A percentile compares a stretch with the other conserved stretches of the same genome.
phyloP scores from a whole-genome alignment of 2,797 vertebrate species.

The Salmo trutta region DNA sequence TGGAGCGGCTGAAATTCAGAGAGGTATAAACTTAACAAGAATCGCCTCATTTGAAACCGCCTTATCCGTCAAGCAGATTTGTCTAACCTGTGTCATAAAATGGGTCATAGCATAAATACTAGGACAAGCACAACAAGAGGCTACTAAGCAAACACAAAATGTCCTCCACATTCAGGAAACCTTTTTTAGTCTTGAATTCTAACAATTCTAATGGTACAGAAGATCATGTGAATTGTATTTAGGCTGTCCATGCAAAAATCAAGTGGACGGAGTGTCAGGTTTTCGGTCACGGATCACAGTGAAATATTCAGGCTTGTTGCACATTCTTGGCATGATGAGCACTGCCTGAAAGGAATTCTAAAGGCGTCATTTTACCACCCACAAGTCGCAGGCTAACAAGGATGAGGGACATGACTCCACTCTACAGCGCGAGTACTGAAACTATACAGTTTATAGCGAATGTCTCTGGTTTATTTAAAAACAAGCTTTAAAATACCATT shows the following conservation, averaged over 20 bases:
- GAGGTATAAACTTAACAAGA: neutral
- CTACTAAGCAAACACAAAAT: neutral
- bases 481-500: too few relatives aligned
- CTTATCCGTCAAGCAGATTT: neutral
- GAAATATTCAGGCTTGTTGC: constrained; percentile 14
- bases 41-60: neutral
- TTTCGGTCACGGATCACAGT: neutral
- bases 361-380: constrained; percentile 22
- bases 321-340: constrained; percentile 14
- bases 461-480: neutral
- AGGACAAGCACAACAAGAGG: neutral
- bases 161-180: neutral
- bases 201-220: neutral
- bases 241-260: neutral
- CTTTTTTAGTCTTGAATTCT: neutral
- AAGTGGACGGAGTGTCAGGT: neutral
- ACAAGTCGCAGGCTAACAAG: constrained; percentile 15
- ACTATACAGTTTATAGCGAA: neutral
- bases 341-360: constrained; percentile 20
- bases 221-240: neutral
- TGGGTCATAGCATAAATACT: neutral
- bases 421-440: neutral
- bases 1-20: neutral
- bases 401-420: neutral
- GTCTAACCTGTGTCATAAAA: neutral